These are phyloP conservation scores for Halichoerus grypus DNA, from an alignment of 2,113 vertebrate genomes.

Conservation along the genomic window DNA sequence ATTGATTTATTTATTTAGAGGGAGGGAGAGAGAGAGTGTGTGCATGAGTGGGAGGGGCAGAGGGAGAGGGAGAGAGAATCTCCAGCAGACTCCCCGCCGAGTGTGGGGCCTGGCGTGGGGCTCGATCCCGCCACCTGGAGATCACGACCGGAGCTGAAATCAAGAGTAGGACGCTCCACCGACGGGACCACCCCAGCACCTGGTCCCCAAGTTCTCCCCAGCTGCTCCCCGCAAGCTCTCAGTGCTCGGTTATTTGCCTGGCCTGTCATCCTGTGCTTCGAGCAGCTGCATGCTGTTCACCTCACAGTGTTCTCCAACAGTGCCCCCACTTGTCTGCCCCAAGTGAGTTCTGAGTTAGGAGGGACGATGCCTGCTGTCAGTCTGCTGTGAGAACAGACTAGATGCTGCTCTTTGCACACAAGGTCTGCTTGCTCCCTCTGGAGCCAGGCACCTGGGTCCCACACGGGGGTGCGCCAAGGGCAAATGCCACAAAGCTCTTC, in stretches of 20 bases:
- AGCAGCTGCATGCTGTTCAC: neutral
- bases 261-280: neutral
- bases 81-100: neutral
- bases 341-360: neutral
- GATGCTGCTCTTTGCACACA: fast-evolving
- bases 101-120: neutral
- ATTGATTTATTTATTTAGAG: neutral
- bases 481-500: too few species aligned
- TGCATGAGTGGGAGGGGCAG: neutral
- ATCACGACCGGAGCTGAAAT: neutral
- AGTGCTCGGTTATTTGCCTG: neutral
- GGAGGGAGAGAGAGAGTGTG: neutral
- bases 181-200: neutral
- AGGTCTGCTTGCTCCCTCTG: neutral
- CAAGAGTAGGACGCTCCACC: neutral
- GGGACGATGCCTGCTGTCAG: neutral
- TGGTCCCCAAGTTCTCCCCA: neutral
- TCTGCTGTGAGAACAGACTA: too few species aligned
- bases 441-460: too few species aligned
- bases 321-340: neutral
- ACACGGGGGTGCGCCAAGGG: fast-evolving
- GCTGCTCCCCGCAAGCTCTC: neutral
- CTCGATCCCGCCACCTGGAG: neutral
- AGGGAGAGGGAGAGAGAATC: neutral
- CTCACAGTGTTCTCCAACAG: neutral